These are phyloP conservation scores for Lycaon pictus DNA, from an alignment of 2,113 vertebrate species.

Conservation along the genomic window DNA sequence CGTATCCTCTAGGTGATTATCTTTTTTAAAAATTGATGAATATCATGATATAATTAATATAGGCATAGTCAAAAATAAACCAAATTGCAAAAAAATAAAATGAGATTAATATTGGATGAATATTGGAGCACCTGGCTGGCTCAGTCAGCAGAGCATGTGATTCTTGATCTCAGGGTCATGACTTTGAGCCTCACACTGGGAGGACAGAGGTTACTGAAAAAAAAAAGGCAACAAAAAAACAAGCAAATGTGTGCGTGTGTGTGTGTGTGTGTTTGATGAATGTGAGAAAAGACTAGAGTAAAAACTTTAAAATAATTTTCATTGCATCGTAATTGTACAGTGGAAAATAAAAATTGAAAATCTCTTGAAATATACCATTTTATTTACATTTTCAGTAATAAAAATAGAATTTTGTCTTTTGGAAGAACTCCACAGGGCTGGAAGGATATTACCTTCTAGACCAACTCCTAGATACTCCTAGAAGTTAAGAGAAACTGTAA, in stretches of 20 bases:
- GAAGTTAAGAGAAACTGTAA: slow-evolving; percentile 16
- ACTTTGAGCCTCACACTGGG: no score
- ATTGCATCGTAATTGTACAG: neutral
- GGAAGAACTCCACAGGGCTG: neutral
- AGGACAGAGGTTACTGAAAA: no score
- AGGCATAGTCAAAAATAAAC: neutral
- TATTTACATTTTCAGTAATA: neutral
- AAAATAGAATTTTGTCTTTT: neutral
- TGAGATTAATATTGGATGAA: neutral
- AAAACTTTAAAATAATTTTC: neutral
- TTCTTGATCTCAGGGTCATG: no score
- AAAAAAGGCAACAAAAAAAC: no score
- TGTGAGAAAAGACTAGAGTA: neutral
- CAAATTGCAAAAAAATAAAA: neutral
- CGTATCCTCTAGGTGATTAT: neutral
- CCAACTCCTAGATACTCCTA: neutral
- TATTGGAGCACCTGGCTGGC: no score
- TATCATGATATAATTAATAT: neutral
- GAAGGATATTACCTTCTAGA: neutral
- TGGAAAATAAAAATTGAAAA: neutral
- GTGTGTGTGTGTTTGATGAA: neutral
- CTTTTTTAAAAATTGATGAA: neutral
- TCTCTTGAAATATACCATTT: neutral
- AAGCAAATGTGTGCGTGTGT: no score
- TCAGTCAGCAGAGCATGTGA: no score